A percentile compares a stretch with the other conserved stretches of the same genome.
phyloP scores from a whole-genome alignment of 2,797 vertebrate species.

The Acrossocheilus fasciatus region DNA sequence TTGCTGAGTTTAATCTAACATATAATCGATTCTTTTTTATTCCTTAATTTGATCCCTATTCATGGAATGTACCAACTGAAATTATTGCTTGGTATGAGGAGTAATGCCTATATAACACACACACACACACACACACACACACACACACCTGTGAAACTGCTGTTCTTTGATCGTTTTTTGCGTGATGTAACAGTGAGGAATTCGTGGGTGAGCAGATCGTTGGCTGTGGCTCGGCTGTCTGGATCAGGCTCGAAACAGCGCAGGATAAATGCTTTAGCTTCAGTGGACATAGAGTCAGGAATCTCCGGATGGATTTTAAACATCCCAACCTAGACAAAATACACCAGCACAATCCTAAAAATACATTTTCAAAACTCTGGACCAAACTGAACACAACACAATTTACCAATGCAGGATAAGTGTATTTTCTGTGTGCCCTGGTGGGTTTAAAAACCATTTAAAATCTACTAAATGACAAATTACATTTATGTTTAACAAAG shows the following conservation, averaged over 20 bases:
- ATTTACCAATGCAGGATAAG: background rate
- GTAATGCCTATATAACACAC: background rate
- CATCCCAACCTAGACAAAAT: conserved; percentile 91
- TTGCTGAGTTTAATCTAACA: background rate
- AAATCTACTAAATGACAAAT: background rate
- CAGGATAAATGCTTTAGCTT: conserved; percentile 96
- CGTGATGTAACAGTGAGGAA: conserved; percentile 97
- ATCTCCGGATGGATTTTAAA: conserved; percentile 99
- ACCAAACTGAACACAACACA: background rate
- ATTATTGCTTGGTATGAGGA: background rate
- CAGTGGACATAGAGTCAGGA: conserved; percentile 95
- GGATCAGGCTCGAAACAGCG: conserved; percentile 97
- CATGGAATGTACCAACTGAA: background rate
- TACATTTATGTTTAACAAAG: background rate
- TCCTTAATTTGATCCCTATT: background rate
- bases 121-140: background rate
- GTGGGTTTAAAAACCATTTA: background rate
- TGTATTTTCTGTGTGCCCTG: background rate
- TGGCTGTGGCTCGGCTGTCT: conserved; percentile 89
- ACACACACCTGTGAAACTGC: conserved; percentile 82
- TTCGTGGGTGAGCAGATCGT: conserved; percentile 92
- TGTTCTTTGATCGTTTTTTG: conserved; percentile 88
- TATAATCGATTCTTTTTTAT: background rate
- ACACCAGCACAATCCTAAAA: conserved; percentile 30
- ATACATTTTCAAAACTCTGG: background rate